phyloP scores from a whole-genome alignment of 1,140 invertebrate species.

The Neodiprion pinetum region DNA sequence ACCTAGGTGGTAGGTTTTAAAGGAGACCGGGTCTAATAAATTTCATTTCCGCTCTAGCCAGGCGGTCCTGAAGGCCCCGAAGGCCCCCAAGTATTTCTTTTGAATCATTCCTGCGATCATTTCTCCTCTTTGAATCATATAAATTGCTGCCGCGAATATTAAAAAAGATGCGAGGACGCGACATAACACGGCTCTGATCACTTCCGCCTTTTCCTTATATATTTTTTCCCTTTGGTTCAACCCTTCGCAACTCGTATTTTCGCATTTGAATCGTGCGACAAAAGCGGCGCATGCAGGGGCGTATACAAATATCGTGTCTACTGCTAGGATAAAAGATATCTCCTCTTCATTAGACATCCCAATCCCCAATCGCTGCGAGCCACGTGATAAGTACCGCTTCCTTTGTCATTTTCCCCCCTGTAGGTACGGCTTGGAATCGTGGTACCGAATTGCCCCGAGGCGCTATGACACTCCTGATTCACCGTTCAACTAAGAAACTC shows the following conservation, averaged over 20 bases:
- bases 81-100: background rate
- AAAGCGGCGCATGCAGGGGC: background rate
- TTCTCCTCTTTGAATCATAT: too few relatives aligned
- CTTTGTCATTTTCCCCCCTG: slow-evolving; percentile 35
- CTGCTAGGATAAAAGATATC: slow-evolving; percentile 25
- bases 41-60: too few relatives aligned
- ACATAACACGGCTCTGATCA: background rate
- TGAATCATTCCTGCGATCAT: background rate
- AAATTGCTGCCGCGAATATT: too few relatives aligned
- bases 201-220: background rate
- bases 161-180: background rate
- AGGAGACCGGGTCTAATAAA: too few relatives aligned
- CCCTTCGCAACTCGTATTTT: background rate
- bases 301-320: background rate
- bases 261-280: background rate
- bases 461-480: slow-evolving; percentile 36
- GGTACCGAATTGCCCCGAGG: slow-evolving; percentile 27
- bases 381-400: slow-evolving; percentile 39
- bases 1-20: too few relatives aligned
- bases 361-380: slow-evolving; percentile 36
- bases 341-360: slow-evolving; percentile 36
- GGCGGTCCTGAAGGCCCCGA: background rate
- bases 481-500: slow-evolving; percentile 39
- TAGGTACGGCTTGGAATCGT: background rate
- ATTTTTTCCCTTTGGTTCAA: background rate